Percentiles rank a stretch among this genome's conserved stretches.
These are phyloP conservation scores for Drepanosiphum platanoidis DNA, from an alignment of 2,888 invertebrate species.

Conservation along the genomic window DNA sequence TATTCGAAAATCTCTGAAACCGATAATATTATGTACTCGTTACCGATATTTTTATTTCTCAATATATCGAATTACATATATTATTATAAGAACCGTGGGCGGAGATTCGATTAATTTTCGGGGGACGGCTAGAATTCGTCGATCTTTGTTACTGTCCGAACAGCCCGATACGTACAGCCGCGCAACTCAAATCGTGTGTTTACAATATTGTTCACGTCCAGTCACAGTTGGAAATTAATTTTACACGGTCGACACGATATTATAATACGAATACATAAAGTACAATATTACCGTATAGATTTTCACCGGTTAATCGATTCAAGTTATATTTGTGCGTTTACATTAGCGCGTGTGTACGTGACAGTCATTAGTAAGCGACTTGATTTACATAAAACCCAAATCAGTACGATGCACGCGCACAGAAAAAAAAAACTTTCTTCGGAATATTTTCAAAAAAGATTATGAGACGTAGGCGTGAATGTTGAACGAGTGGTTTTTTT, in stretches of 20 bases:
- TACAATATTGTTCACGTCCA: slow-evolving; percentile 8
- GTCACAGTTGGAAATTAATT: too few species aligned
- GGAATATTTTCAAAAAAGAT: background rate
- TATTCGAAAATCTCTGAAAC: background rate
- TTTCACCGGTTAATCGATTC: slow-evolving; percentile 42
- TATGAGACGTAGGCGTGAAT: background rate
- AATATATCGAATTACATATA: background rate
- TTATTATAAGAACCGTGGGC: too few species aligned
- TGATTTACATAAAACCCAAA: slow-evolving; percentile 40
- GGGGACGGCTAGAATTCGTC: too few species aligned
- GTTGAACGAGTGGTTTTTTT: background rate
- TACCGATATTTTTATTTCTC: background rate
- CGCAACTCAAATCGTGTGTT: background rate
- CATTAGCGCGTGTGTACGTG: background rate
- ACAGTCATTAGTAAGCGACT: slow-evolving; percentile 22
- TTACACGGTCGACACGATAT: background rate
- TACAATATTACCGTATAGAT: slow-evolving; percentile 10
- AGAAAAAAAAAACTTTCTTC: background rate
- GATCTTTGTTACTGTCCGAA: too few species aligned
- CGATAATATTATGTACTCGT: background rate
- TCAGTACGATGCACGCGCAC: background rate
- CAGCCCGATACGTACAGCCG: background rate
- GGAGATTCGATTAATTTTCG: background rate
- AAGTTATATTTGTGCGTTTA: background rate
- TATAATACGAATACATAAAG: too few species aligned